These are phyloP conservation scores for Glareola pratincola DNA, from an alignment of 2,113 vertebrate species.

Conservation along the genomic window DNA sequence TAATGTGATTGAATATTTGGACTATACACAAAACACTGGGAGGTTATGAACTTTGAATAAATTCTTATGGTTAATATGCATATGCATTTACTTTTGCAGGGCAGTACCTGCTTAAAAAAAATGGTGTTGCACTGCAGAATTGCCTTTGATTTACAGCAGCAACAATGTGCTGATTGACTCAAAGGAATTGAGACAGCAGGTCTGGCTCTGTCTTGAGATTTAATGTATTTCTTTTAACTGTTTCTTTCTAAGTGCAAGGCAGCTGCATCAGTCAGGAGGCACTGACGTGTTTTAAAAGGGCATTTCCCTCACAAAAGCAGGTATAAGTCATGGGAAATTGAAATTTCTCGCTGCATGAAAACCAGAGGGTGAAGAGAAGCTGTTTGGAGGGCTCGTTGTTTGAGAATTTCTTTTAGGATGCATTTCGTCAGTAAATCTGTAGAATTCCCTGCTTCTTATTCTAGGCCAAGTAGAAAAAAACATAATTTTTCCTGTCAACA, in stretches of 20 bases:
- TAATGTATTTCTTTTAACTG: slow-evolving; percentile 17
- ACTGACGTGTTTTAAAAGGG: not conserved
- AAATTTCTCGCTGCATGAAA: not conserved
- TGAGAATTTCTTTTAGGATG: not conserved
- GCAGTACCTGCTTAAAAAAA: not conserved
- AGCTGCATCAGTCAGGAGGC: not conserved
- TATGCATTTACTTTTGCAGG: not conserved
- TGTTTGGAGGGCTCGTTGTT: not conserved
- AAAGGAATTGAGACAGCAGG: not conserved
- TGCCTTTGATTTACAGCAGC: slow-evolving; percentile 25
- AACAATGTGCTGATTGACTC: slow-evolving; percentile 17
- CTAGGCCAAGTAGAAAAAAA: not conserved
- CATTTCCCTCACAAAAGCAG: not conserved
- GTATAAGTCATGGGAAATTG: not conserved
- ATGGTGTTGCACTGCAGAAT: not conserved
- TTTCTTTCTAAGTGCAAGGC: not conserved
- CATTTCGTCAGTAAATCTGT: not conserved
- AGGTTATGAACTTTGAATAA: not conserved
- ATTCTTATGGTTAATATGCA: not conserved
- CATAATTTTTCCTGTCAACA: not conserved
- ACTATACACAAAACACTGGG: not conserved
- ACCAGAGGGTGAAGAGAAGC: not conserved
- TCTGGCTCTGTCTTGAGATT: not conserved
- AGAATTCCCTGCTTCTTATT: not conserved
- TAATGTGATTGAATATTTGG: not conserved